Evolutionary conservation across 64 coral and sea anemone genomes (phyloP).

Genomic region (Trachythela sp.): DNA sequence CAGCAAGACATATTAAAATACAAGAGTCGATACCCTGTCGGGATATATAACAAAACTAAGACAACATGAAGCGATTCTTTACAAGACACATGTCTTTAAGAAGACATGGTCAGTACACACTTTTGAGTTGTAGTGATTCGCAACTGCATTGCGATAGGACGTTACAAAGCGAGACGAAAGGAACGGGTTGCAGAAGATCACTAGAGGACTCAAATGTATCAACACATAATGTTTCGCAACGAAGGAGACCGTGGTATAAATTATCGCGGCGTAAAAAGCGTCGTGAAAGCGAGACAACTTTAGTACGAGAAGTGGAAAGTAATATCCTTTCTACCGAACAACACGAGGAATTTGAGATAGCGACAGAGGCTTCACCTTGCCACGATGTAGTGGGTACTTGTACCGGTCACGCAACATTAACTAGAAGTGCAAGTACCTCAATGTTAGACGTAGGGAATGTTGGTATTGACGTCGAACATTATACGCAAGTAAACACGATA

Average conservation of each 20-base stretch:
- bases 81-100: not conserved
- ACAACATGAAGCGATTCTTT: not conserved
- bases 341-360: not conserved
- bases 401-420: not conserved
- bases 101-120: not conserved
- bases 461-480: not conserved
- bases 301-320: not conserved
- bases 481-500: not conserved
- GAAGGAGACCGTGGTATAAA: not conserved
- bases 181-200: not conserved
- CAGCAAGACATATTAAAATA: not conserved
- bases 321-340: not conserved
- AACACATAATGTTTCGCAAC: not conserved
- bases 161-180: not conserved
- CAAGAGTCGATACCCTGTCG: not conserved
- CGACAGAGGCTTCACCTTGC: not conserved
- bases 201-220: not conserved
- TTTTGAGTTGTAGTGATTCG: not conserved
- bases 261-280: not conserved
- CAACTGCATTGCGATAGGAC: not conserved
- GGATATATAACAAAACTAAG: not conserved
- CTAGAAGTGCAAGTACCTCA: not conserved
- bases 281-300: not conserved
- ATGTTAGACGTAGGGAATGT: not conserved
- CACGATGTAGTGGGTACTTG: not conserved